Evolutionary conservation across 1,140 invertebrate species (phyloP), one percentile per base, ranked within the genome.

Genomic region (Hormaphis cornu): DNA sequence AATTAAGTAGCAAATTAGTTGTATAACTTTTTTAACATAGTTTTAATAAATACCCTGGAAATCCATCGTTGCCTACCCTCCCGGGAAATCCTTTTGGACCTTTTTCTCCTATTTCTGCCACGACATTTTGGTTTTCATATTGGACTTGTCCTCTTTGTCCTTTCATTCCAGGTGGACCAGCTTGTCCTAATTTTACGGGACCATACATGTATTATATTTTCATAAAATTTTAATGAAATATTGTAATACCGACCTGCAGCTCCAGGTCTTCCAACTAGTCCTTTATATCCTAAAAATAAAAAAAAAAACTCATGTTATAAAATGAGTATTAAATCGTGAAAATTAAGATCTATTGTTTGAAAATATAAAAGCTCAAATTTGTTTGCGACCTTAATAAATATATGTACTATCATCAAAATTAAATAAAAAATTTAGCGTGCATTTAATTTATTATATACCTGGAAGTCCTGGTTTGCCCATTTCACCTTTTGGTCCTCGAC

Each of bases 401-500:
- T 9, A 33, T 33, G 4, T 6, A 33, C 4, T 9, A 33, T n/a
- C 30, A 33, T 33, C 4, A 33, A 6, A 33, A 33, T 33, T 33
- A 6, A 33, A 6, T 33, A 4, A 33, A 33, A 33, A 33, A 6
- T 6, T 6, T 33, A 6, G 30, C 9, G 30, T 6, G 4, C 24
- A 0, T 2, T 24, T 3, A n/a, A 9, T 24, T 40, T 0, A 54
- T 3, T 58, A 24, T n/a, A n/a, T 37, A 42, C 81, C 81, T 61
- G 71, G 71, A 40, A 70, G 73, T 71, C 87, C 87, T 2, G 76
- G 73, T 44, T 83, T 81, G 18, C 89, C 89, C 5, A 75, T 66
- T 16, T 83, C 80, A 71, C 82, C 82, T 12, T 74, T 84, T 4
- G 76, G 75, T 42, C 87, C 86, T 61, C 72, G 71, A 56, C 80